Conservation (phyloP, 2,113 vertebrate species). For the Brachyhypopomus gauderio region DNA sequence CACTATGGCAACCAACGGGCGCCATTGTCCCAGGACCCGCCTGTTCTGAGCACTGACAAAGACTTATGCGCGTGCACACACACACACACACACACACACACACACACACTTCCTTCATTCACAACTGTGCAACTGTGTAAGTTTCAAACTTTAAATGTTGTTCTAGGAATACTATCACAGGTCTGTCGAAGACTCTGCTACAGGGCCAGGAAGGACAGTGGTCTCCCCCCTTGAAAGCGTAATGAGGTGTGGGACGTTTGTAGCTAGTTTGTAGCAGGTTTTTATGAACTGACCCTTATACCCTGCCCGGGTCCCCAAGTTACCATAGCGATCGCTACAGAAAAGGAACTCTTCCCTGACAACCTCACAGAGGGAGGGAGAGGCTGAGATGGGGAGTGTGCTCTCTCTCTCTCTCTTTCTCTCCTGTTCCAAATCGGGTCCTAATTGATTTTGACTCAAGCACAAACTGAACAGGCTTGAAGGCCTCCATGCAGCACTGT, state of each 20-base stretch:
- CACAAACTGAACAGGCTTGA: slow-evolving; percentile 34
- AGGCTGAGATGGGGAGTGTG: slow-evolving; percentile 16
- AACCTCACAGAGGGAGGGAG: slow-evolving; percentile 58
- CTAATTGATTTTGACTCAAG: slow-evolving; percentile 49
- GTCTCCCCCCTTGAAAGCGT: too few relatives aligned
- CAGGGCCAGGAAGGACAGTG: too few relatives aligned
- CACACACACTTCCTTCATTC: slow-evolving; percentile 25
- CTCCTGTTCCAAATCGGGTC: slow-evolving; percentile 32
- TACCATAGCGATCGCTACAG: slow-evolving; percentile 75
- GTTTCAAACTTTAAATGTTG: slow-evolving; percentile 7
- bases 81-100: slow-evolving; percentile 58
- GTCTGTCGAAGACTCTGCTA: too few relatives aligned
- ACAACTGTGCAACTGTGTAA: slow-evolving; percentile 6
- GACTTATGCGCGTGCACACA: slow-evolving; percentile 56
- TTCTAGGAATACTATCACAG: background rate
- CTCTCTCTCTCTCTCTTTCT: slow-evolving; percentile 37
- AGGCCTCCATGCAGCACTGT: background rate
- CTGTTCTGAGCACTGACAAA: slow-evolving; percentile 79
- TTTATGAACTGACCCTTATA: slow-evolving; percentile 15
- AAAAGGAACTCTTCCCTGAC: slow-evolving; percentile 68
- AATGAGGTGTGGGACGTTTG: too few relatives aligned
- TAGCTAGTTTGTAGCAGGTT: too few relatives aligned
- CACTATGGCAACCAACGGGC: slow-evolving; percentile 78
- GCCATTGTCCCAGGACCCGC: slow-evolving; percentile 78
- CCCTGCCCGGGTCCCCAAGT: slow-evolving; percentile 64